Percentiles rank a stretch among this genome's conserved stretches.
Evolutionary conservation across 2,113 vertebrate genomes (phyloP).

Genomic region (Dicerorhinus sumatrensis): DNA sequence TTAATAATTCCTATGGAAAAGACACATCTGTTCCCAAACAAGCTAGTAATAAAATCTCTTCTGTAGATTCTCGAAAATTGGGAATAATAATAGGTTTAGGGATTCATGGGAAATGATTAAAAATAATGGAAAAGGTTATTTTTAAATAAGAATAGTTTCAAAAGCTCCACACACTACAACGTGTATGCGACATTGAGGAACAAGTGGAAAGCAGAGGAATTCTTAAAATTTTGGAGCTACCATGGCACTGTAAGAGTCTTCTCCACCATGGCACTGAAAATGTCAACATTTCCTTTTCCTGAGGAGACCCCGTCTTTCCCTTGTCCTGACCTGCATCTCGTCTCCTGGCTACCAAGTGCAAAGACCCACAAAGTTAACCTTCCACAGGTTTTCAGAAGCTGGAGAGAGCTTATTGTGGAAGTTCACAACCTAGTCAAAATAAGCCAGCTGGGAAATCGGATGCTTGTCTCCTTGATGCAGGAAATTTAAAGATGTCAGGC

Average conservation of each 20-base stretch:
- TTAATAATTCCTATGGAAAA: not conserved
- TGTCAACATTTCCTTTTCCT: not conserved
- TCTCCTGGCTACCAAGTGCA: not conserved
- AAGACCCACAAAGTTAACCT: not conserved
- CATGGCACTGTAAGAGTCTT: not conserved
- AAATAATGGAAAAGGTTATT: not conserved
- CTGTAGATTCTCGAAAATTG: conserved; percentile 12
- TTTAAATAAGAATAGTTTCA: conserved; percentile 12
- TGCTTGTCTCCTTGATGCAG: not conserved
- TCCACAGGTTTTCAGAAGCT: not conserved
- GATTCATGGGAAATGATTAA: not conserved
- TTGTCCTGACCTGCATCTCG: not conserved
- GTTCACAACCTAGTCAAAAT: not conserved
- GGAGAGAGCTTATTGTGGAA: not conserved
- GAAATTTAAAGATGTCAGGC: not conserved
- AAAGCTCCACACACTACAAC: not conserved
- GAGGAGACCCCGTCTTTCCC: not conserved
- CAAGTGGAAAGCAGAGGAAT: not conserved
- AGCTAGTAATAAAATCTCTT: not conserved
- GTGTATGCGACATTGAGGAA: not conserved
- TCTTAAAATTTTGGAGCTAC: not conserved
- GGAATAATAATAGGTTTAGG: not conserved
- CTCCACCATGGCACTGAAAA: not conserved
- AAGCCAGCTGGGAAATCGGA: not conserved
- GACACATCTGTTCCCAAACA: not conserved